Percentiles rank a stretch among this genome's conserved stretches.
phyloP scores from a whole-genome alignment of 2,888 invertebrate species.

The Lasioglossum zephyrum region DNA sequence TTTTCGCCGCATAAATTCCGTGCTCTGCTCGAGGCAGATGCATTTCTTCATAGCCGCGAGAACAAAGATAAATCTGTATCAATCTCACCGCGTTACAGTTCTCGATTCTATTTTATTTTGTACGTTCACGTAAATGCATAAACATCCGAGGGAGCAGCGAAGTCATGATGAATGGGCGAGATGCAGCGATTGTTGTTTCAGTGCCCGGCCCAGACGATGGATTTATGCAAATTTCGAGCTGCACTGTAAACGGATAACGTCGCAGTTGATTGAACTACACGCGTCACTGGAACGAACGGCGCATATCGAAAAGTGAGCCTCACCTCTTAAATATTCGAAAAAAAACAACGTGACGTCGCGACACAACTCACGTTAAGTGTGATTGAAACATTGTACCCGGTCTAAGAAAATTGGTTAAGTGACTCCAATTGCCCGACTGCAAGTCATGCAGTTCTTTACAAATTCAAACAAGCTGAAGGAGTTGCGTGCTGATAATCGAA shows the following conservation, averaged over 20 bases:
- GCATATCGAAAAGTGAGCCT: not conserved
- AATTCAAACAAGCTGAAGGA: not conserved
- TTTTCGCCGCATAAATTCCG: not conserved
- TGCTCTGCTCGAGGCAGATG: not conserved
- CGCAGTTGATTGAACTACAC: constrained; percentile 4
- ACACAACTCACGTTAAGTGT: not conserved
- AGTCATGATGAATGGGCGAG: not conserved
- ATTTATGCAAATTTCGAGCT: constrained; percentile 6
- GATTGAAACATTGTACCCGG: not conserved
- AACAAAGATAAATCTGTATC: not conserved
- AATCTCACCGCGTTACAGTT: not conserved
- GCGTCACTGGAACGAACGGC: not conserved
- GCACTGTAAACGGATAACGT: not conserved
- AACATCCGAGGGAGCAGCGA: not conserved
- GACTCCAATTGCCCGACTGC: not conserved
- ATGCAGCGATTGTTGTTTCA: constrained; percentile 9
- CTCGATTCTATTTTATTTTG: not conserved
- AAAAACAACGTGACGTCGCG: not conserved
- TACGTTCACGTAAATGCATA: constrained; percentile 4
- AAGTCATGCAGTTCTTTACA: not conserved
- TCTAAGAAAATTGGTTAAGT: not conserved
- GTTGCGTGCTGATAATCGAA: not conserved
- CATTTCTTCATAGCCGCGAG: not conserved
- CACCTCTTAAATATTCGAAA: not conserved
- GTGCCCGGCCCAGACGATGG: constrained; percentile 3